These are phyloP conservation scores for Epizoanthus fatuus DNA, from an alignment of 92 coral and sea anemone species.

Conservation along the genomic window DNA sequence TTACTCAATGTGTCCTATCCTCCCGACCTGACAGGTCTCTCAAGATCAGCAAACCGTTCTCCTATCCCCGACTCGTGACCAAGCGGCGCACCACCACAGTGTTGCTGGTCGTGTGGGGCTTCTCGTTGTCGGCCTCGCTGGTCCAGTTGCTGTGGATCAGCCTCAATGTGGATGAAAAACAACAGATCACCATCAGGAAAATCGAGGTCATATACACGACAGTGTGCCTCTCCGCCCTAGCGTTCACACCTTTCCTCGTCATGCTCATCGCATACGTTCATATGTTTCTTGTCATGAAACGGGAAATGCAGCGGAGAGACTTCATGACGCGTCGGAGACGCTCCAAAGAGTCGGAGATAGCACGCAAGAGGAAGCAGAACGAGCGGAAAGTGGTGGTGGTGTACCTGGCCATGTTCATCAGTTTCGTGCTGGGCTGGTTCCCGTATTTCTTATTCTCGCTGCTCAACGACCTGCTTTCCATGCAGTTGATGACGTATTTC, in stretches of 20 bases:
- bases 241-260: constrained; percentile 64
- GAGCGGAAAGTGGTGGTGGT: constrained; percentile 66
- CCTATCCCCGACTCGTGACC: constrained; percentile 69
- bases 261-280: constrained; percentile 65
- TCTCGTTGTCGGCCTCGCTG: constrained; percentile 71
- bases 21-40: constrained; percentile 29
- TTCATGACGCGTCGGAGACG: constrained; percentile 23
- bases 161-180: background rate
- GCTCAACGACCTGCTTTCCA: constrained; percentile 41
- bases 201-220: constrained; percentile 58
- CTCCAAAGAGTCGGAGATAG: background rate
- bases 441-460: constrained; percentile 74
- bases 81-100: constrained; percentile 56
- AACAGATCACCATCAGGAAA: background rate
- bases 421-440: constrained; percentile 79
- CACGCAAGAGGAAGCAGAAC: constrained; percentile 40
- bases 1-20: background rate
- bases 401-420: constrained; percentile 70
- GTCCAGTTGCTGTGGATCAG: constrained; percentile 70
- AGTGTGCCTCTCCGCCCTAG: constrained; percentile 59
- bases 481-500: constrained; percentile 13
- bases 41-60: constrained; percentile 75
- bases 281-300: constrained; percentile 68
- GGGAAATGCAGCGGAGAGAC: constrained; percentile 38
- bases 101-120: constrained; percentile 65